Conservation (phyloP, 2,113 vertebrate genomes). For the Colinus virginianus region DNA sequence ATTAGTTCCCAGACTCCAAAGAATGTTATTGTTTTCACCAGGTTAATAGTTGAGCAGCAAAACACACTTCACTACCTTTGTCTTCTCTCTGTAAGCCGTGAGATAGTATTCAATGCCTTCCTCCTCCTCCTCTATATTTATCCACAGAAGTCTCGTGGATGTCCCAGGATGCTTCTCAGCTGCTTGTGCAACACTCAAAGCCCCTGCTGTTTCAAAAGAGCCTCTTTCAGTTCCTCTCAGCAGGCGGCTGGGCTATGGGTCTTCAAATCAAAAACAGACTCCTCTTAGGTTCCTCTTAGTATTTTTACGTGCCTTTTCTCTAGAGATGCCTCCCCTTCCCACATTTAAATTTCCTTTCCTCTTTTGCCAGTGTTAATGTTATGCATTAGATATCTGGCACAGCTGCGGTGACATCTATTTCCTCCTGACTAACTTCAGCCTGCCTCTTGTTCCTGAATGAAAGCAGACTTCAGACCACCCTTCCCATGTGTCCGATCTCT, state of each 20-base stretch:
- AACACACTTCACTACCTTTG: not conserved
- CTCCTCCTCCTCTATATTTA: constrained; percentile 36
- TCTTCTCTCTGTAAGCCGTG: not conserved
- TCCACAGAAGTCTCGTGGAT: not conserved
- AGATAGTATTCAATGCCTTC: not conserved
- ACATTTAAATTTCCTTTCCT: constrained; percentile 26
- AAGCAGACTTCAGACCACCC: not conserved
- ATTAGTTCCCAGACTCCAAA: not conserved
- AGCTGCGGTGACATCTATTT: not conserved
- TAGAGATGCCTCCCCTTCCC: not conserved
- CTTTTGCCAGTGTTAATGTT: constrained; percentile 27
- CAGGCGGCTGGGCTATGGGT: not conserved
- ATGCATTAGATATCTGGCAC: not conserved
- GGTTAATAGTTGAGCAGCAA: not conserved
- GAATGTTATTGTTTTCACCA: not conserved
- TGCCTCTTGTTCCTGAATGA: constrained; percentile 16
- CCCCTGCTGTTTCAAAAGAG: not conserved
- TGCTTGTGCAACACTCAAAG: constrained; percentile 36
- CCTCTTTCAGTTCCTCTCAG: constrained; percentile 50
- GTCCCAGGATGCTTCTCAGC: not conserved
- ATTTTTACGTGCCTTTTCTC: not conserved
- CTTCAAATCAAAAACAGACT: constrained; percentile 36
- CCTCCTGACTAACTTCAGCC: not conserved
- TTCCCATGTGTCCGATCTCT: not conserved
- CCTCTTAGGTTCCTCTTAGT: not conserved